A percentile compares a stretch with the other conserved stretches of the same genome.
Conservation (phyloP, 2,888 invertebrate genomes). For the Xestia ashworthii region DNA sequence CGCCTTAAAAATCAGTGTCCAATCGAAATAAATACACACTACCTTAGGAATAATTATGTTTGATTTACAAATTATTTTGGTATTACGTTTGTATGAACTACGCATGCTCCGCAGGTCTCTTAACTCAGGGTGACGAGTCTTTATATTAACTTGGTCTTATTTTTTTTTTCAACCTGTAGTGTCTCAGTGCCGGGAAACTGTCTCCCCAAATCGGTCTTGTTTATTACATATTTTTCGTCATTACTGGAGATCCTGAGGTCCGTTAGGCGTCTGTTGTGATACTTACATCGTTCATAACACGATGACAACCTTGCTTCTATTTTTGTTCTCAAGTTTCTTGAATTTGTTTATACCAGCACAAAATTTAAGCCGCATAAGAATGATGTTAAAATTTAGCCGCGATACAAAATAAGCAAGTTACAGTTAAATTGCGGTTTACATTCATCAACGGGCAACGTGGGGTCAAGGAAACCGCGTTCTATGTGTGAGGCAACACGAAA, state of each 20-base stretch:
- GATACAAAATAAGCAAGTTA: constrained; percentile 2
- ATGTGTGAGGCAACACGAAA: constrained; percentile 27
- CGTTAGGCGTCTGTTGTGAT: background rate
- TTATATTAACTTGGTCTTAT: no score
- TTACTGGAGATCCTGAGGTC: background rate
- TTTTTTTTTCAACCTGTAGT: background rate
- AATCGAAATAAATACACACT: no score
- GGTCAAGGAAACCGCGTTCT: constrained; percentile 54
- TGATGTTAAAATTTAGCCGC: constrained; percentile 9
- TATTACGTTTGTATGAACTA: no score
- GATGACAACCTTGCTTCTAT: background rate
- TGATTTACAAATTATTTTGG: no score
- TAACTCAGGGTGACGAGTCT: background rate
- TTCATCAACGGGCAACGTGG: constrained; percentile 10
- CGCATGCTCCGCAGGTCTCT: no score
- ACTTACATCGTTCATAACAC: background rate
- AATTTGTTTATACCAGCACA: background rate
- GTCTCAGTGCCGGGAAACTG: background rate
- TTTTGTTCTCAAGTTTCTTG: background rate
- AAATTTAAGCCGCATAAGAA: background rate
- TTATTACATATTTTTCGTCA: background rate
- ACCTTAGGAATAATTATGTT: no score
- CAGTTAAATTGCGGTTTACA: constrained; percentile 17
- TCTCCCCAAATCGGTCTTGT: background rate
- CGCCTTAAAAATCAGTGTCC: no score